Conservation (phyloP, 2,113 vertebrate species). For the Nestor notabilis region DNA sequence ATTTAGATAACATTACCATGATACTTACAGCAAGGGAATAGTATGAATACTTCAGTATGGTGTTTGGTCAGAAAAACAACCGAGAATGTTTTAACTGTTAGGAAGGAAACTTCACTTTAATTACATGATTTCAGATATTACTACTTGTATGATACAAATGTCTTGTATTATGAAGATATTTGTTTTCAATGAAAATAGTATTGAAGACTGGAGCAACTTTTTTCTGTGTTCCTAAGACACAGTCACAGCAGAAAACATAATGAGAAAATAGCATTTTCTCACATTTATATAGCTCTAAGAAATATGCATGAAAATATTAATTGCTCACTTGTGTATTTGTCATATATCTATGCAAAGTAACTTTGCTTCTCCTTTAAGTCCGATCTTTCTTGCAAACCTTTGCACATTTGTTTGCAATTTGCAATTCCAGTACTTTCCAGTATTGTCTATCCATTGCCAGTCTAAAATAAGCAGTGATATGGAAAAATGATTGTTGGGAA, state of each 20-base stretch:
- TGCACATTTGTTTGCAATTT: slow-evolving; percentile 18
- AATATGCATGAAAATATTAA: not conserved
- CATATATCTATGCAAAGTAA: not conserved
- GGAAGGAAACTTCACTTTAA: not conserved
- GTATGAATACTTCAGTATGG: not conserved
- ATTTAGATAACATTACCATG: slow-evolving; percentile 24
- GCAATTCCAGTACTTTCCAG: not conserved
- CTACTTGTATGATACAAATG: not conserved
- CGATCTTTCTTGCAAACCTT: not conserved
- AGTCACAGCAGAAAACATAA: not conserved
- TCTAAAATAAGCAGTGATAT: slow-evolving; percentile 21
- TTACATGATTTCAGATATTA: slow-evolving; percentile 16
- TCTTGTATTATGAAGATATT: not conserved
- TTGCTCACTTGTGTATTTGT: not conserved
- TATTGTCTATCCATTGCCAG: not conserved
- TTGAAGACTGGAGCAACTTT: not conserved
- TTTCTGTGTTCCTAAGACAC: not conserved
- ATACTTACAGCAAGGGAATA: slow-evolving; percentile 16
- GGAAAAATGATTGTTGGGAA: slow-evolving; percentile 12
- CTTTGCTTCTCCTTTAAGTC: not conserved
- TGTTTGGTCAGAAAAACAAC: not conserved
- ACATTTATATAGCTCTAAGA: not conserved
- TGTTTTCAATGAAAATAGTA: slow-evolving; percentile 7
- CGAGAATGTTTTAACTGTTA: not conserved
- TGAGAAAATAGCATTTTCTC: not conserved